Evolutionary conservation across 2,888 invertebrate genomes (phyloP), one percentile per base, ranked within the genome.

Genomic region (Tricholauxania praeusta): DNA sequence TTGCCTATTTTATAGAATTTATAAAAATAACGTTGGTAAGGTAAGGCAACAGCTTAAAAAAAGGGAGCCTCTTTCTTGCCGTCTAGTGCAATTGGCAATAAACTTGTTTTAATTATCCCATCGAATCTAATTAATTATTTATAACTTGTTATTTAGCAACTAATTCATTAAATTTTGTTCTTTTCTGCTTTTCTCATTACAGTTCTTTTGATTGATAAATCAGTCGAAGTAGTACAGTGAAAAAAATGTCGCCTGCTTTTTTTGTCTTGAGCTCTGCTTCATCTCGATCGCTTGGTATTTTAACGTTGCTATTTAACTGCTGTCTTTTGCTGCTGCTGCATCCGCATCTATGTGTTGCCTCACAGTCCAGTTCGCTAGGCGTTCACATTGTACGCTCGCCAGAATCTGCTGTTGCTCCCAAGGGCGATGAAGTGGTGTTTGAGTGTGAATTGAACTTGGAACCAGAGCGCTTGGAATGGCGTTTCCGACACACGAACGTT

Each of bases 361-460:
- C 75, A 53, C 80, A 80, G 67, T 76, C 80, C 52, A 79, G 81
- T 48, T 73, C 80, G 15, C 75, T 92, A 77, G 91, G 92, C 77
- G 92, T 93, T 87, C 90, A 90, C 78, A 94, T 95, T 88, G 91
- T 91, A 49, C 90, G 92, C 77, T 92, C 91, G 74, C 95, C 96
- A 0, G 94, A 94, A 84, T 93, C 94, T 0, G 91, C 95, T 57
- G 92, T 92, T 72, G 93, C 94, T 3, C 94, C 95, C 0, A 89
- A 93, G 6, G 93, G 93, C 10, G 95, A 95, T 82, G 93, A 93
- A 79, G 95, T 95, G 47, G 90, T 92, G 52, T 93, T 96, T 82
- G 93, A 93, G 81, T 96, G 96, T 83, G 92, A 93, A 80, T 91
- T 95, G 78, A 93, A 93, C 83, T 91, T 95, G 8, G 91, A 91